Evolutionary conservation across 2,888 invertebrate genomes (phyloP).

Genomic region (Sericinus montela): DNA sequence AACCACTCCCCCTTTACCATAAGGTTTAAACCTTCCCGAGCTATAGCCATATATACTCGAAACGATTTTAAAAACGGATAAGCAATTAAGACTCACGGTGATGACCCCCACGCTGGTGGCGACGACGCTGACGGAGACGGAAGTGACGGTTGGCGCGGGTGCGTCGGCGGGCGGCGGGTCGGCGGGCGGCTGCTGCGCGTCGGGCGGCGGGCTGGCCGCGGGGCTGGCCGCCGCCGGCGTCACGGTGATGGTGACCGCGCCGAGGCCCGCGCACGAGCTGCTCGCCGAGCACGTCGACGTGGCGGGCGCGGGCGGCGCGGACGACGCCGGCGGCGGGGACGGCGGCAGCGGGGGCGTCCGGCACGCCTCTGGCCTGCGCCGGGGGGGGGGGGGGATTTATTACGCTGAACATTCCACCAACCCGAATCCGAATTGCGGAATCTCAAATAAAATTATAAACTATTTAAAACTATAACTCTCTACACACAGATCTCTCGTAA

Average conservation of each 20-base stretch:
- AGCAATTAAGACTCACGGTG: constrained; percentile 1
- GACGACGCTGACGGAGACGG: constrained; percentile 40
- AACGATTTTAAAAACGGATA: no score
- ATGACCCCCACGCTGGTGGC: constrained; percentile 24
- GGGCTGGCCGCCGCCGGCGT: constrained; percentile 28
- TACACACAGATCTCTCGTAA: no score
- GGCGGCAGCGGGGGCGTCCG: constrained; percentile 63
- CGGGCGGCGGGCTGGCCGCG: constrained; percentile 12
- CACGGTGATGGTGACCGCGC: constrained; percentile 21
- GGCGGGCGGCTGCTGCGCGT: constrained; percentile 5
- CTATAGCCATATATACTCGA: no score
- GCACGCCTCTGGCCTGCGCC: constrained; percentile 47
- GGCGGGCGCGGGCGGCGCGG: constrained; percentile 48
- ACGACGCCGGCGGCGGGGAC: constrained; percentile 62
- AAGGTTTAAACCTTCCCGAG: no score
- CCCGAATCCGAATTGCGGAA: no score
- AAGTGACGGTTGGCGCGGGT: constrained; percentile 14
- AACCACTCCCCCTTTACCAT: no score
- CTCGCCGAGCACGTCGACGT: constrained; percentile 31
- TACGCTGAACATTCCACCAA: no score
- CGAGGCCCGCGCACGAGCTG: constrained; percentile 15
- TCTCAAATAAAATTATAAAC: no score
- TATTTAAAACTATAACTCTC: no score
- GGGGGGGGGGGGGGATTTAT: no score
- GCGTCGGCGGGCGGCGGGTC: constrained; percentile 20